phyloP scores from a whole-genome alignment of 1,140 invertebrate species.

The Cherax quadricarinatus region DNA sequence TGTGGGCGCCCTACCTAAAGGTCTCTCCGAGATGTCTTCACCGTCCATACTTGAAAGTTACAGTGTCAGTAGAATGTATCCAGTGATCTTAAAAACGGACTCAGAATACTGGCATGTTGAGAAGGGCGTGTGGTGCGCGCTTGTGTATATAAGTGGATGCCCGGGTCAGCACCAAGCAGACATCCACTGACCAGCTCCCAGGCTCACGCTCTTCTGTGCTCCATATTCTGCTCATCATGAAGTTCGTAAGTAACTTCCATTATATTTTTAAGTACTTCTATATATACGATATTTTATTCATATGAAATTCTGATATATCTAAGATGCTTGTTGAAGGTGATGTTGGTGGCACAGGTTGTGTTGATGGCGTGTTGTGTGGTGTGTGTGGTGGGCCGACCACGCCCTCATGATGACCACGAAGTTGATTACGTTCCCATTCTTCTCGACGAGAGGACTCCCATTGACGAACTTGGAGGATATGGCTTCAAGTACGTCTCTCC shows the following conservation, averaged over 20 bases:
- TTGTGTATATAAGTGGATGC: background rate
- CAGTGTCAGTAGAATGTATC: background rate
- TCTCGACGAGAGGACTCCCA: slow-evolving; percentile 17
- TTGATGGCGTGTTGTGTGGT: background rate
- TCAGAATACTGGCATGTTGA: background rate
- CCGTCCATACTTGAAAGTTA: background rate
- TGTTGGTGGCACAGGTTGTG: background rate
- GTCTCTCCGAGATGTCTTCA: background rate
- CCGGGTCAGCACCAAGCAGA: background rate
- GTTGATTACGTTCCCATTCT: background rate
- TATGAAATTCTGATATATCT: background rate
- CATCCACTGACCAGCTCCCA: background rate
- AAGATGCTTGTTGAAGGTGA: too few relatives aligned
- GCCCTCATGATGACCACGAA: background rate
- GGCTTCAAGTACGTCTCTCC: background rate
- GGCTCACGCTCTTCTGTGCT: background rate
- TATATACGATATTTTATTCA: background rate
- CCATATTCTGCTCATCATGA: background rate
- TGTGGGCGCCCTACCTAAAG: background rate
- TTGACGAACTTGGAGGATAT: slow-evolving; percentile 10
- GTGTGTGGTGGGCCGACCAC: background rate
- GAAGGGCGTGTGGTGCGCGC: background rate
- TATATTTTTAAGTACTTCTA: background rate
- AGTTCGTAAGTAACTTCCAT: background rate
- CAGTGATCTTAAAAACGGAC: background rate